Base-by-base conservation (phyloP, 2,888 invertebrate genomes). In the Meta bourneti region DNA sequence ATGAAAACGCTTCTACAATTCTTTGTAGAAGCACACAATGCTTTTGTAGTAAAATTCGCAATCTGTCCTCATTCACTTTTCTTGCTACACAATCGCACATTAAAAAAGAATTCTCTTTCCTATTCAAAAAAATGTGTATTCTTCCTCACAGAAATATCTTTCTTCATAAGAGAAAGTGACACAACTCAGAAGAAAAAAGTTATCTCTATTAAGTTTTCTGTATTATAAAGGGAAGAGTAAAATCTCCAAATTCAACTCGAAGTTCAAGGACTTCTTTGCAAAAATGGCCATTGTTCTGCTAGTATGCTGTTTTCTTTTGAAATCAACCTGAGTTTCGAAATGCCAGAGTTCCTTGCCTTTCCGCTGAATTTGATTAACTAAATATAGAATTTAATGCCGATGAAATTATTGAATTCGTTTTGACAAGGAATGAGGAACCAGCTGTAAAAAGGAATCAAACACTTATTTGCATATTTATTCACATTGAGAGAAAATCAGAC, bases 241-340 rank as follows among this genome's bases (percentile, higher is more conserved):
- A 19, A 54, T 51, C 71, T 74, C 7, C 70, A 74, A 83, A 83
- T 49, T n/a, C 69, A 70, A 52, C 34, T 16, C 74, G 83, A 84
- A 84, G 83, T 84, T 84, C 83, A 84, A 84, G 83, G 83, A 84
- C 83, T 84, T 84, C 54, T 48, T 61, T 20, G 34, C n/a, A 48
- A 54, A 75, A 71, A 70, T 34, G 71, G 19, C 83, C 9, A 84
- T 82, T 82, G 82, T 84, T 79, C 34, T 6, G 34, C 4, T 20
- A 13, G 34, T 34, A 34, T 4, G 34, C 49, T 49, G 11, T 71
- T 48, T 82, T 75, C 74, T 84, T 16, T 61, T 7, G 83, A 84
- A 74, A 82, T 82, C 71, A 71, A 74, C 20, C 74, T 74, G 74
- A 34, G n/a, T 34, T 51, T 84, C 34, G 61, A 79, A 79, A 61